These are phyloP conservation scores for Junonia oenone DNA, from an alignment of 2,888 invertebrate species.

Conservation along the genomic window DNA sequence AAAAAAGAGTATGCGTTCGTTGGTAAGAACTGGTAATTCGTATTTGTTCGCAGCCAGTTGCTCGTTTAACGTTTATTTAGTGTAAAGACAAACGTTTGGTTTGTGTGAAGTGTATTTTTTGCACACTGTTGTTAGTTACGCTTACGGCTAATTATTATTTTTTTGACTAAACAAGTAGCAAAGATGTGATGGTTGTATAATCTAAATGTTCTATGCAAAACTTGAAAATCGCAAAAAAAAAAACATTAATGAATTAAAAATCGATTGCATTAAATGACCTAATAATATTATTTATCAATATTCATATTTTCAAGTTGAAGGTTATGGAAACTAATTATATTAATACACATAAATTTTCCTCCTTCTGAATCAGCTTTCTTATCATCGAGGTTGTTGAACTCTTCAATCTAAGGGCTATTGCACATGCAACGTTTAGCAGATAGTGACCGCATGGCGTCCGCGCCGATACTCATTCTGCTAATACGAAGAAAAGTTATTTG, in stretches of 20 bases:
- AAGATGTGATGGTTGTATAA: not conserved
- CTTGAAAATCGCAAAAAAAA: not conserved
- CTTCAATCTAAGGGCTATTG: constrained; percentile 22
- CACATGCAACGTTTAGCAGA: constrained; percentile 15
- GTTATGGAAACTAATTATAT: constrained; percentile 16
- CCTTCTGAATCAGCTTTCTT: constrained; percentile 28
- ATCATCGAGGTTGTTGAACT: constrained; percentile 33
- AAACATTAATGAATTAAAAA: not conserved
- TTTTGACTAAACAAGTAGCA: not conserved
- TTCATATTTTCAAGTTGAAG: constrained; percentile 25
- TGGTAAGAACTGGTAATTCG: constrained; percentile 59
- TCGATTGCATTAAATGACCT: not conserved
- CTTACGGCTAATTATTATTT: not conserved
- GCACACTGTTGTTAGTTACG: not conserved
- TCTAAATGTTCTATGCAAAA: not conserved
- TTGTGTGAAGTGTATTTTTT: not conserved
- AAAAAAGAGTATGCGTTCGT: constrained; percentile 42
- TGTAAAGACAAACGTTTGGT: not conserved
- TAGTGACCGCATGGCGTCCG: no score
- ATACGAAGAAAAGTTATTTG: no score
- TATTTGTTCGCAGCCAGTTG: constrained; percentile 12
- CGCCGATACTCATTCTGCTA: no score
- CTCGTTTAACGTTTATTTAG: constrained; percentile 5
- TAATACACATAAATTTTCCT: constrained; percentile 25
- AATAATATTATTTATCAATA: not conserved